phyloP scores from a whole-genome alignment of 2,888 invertebrate genomes.

The Nasonia oneida region DNA sequence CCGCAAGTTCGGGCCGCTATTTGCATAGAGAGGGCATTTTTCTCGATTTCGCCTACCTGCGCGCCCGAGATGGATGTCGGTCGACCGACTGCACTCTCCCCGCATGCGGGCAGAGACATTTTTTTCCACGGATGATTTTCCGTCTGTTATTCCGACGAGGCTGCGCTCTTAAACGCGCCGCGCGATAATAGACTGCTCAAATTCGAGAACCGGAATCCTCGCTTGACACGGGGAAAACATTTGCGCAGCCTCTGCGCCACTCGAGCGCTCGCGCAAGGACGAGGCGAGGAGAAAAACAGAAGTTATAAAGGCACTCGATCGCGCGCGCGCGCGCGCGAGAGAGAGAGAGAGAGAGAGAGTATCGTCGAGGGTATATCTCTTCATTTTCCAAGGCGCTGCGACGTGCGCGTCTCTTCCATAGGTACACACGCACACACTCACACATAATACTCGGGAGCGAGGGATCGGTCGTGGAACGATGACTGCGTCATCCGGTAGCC shows the following conservation, averaged over 20 bases:
- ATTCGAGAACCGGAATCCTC: neutral
- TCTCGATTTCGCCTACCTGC: slow-evolving; percentile 2
- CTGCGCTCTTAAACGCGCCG: neutral
- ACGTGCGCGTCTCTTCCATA: neutral
- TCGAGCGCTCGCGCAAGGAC: neutral
- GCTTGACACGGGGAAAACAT: neutral
- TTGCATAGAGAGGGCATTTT: neutral
- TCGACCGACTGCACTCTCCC: no score
- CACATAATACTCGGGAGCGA: neutral
- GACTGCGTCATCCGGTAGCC: slow-evolving; percentile 57
- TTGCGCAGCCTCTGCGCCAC: neutral
- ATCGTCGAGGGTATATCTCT: slow-evolving; percentile 63
- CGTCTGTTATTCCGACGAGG: neutral
- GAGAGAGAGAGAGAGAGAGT: neutral
- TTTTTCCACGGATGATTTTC: neutral
- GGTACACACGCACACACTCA: neutral
- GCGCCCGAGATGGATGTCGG: neutral
- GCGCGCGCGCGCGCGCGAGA: no score
- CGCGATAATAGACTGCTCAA: neutral
- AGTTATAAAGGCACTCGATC: neutral
- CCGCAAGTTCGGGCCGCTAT: neutral
- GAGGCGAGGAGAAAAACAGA: neutral
- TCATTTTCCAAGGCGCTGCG: slow-evolving; percentile 66
- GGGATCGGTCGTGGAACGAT: neutral
- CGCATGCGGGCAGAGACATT: no score